phyloP scores from a whole-genome alignment of 2,888 invertebrate species.

The Cephus sareptanus region DNA sequence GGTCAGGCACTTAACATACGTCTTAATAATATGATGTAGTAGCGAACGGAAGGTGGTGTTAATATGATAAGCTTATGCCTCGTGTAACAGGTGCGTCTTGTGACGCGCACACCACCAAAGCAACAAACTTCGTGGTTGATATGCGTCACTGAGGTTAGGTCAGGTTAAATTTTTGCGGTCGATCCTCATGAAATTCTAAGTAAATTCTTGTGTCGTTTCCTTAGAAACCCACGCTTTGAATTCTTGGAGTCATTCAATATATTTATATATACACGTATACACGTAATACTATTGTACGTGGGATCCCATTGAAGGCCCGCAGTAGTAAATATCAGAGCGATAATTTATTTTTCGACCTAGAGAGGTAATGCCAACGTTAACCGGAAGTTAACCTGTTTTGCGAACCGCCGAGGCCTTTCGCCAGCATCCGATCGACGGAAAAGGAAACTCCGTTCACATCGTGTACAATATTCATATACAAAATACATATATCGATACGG shows the following conservation, averaged over 20 bases:
- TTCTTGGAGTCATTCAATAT: neutral
- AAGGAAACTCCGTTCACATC: neutral
- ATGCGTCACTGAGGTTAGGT: neutral
- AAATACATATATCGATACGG: neutral
- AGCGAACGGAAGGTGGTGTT: neutral
- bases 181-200: neutral
- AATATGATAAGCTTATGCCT: neutral
- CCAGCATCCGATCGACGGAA: neutral
- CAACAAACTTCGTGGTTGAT: neutral
- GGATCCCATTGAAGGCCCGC: neutral
- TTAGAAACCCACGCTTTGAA: neutral
- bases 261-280: neutral
- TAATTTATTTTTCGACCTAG: neutral
- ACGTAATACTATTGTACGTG: neutral
- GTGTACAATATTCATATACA: neutral
- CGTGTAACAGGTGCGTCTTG: neutral
- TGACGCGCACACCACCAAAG: neutral
- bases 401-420: neutral
- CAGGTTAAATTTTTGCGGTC: neutral
- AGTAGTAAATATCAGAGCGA: neutral
- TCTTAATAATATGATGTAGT: neutral
- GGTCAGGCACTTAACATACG: slow-evolving; percentile 20
- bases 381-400: neutral
- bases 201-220: neutral
- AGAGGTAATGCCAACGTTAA: neutral